Conservation (phyloP, 2,888 invertebrate species). For the Ellobium chinense region DNA sequence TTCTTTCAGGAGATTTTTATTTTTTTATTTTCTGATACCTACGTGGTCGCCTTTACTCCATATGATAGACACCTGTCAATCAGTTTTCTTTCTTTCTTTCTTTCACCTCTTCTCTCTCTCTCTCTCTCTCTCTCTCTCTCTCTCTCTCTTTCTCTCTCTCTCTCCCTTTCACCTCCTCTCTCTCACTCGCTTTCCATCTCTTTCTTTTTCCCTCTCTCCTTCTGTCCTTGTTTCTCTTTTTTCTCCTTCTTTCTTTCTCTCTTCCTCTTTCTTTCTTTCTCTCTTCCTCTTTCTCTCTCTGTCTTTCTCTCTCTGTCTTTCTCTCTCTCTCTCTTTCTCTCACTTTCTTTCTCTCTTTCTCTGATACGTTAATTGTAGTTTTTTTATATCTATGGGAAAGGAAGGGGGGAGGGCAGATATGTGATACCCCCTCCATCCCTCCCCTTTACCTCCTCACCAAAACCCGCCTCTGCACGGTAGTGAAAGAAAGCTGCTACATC, state of each 20-base stretch:
- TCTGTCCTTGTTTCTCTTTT: conserved; percentile 18
- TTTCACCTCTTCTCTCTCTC: not conserved
- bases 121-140: not conserved
- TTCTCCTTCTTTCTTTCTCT: conserved; percentile 17
- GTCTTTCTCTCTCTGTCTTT: not conserved
- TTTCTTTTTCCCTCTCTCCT: conserved; percentile 3
- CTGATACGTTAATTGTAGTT: no score
- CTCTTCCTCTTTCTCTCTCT: not conserved
- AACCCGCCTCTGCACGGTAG: not conserved
- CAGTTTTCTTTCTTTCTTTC: no score
- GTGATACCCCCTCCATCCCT: no score
- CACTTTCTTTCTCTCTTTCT: not conserved
- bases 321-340: not conserved
- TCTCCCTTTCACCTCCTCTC: not conserved
- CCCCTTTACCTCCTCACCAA: no score
- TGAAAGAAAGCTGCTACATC: no score
- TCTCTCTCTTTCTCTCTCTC: conserved; percentile 1
- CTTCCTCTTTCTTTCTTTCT: conserved; percentile 10
- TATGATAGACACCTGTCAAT: no score
- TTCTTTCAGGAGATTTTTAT: no score
- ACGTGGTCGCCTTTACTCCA: no score
- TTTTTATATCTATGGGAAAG: no score
- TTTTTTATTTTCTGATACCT: no score
- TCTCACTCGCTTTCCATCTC: conserved; percentile 3
- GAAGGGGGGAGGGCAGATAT: no score